Evolutionary conservation across 2,888 invertebrate species (phyloP), one percentile per base, ranked within the genome.

Genomic region (Diarsia mendica): DNA sequence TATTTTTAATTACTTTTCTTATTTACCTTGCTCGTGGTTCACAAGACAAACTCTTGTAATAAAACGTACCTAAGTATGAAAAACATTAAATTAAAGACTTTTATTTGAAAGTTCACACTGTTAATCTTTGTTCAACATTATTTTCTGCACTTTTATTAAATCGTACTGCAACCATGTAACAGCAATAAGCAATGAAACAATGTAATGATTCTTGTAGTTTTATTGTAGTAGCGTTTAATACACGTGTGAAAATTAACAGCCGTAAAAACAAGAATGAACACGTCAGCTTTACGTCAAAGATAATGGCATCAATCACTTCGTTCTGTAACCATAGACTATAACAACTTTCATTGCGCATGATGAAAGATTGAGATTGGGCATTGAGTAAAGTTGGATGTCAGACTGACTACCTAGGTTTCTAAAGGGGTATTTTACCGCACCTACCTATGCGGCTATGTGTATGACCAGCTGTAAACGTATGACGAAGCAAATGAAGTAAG

Each of bases 1-100:
- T 86, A 77, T 80, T 82, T 83, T 87, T 87, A 86, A 86, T 86
- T 86, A 84, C 76, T 82, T 87, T 84, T 80, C 68, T 83, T 85
- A 80, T 82, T 84, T 85, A 77, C 75, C 58, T 72, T 75, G 65
- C 49, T 44, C 67, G 77, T 61, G 80, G 61, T 85, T 77, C 69
- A 71, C 72, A 72, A 80, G 78, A 83, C 73, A 68, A 83, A 77
- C 69, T 69, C 76, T 71, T 64, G 55, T 64, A 67, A 72, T 69
- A 60, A 77, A 75, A 75, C 4, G 5, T 20, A 28, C 28, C 9
- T 60, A 73, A 67, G 65, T 79, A 67, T 51, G 58, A 82, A 73
- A 23, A 80, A 65, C 61, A 46, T 23, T 80, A 28, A 53, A 66
- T 80, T 69, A 58, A 74, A 74, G 4, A 46, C 48, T 80, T 65